Evolutionary conservation across 1,140 invertebrate species (phyloP), one percentile per base, ranked within the genome.

Genomic region (Orius laevigatus): DNA sequence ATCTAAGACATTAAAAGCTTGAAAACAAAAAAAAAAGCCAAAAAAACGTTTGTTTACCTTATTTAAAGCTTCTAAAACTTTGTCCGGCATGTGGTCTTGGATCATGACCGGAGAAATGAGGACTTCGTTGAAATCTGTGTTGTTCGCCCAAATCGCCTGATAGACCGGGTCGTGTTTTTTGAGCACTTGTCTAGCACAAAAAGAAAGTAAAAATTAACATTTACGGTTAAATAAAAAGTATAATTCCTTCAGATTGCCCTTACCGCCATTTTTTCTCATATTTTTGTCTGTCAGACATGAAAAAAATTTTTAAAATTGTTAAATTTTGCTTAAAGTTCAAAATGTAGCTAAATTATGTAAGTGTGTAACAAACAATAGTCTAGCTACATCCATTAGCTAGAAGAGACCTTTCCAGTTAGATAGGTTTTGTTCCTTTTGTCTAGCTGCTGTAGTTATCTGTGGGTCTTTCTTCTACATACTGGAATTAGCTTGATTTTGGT

Each of bases 41-140:
- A 25, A 52, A 48, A 36, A 39, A 25, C 3, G 50, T 40, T 53
- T 15, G 54, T 62, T 64, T 78, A 91, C 87, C 78, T 88, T 87
- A 64, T 88, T 78, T 43, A 93, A 66, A 8, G 86, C 86, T 49
- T 82, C 77, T 46, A 91, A 66, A 48, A 93, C 83, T 64, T 81
- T 84, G 61, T 91, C 85, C 15, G 88, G 87, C 86, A 91, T 89
- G 63, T 93, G 89, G 65, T 92, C 88, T 63, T 88, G 84, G 46
- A 91, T 77, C 85, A 89, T 90, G 16, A 86, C 85, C 1, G 87
- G 87, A 15, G 86, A 90, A 41, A 93, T 88, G 20, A 92, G 69
- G 15, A 93, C 86, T 68, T 92, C 84, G 64, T 90, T 83, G 63
- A 91, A 92, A 63, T 88, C 84, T 14, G 70, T 75, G 51, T 85